A percentile compares a stretch with the other conserved stretches of the same genome.
phyloP scores from a whole-genome alignment of 2,888 invertebrate genomes.

The Endomychus coccineus region DNA sequence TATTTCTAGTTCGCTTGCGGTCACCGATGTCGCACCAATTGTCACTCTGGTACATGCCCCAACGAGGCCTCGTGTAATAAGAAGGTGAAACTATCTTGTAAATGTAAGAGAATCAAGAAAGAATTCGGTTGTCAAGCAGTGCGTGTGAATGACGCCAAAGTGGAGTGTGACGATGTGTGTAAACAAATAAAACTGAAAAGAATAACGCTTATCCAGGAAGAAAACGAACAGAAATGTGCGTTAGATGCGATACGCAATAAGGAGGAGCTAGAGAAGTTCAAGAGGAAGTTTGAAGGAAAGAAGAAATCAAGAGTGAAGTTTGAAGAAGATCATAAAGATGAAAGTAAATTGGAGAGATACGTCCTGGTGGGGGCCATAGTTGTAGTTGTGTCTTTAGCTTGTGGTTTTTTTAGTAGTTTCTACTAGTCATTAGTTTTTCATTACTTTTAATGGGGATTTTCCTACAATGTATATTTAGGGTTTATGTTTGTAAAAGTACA shows the following conservation, averaged over 20 bases:
- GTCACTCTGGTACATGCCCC: constrained; percentile 67
- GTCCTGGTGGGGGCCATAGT: too few species aligned
- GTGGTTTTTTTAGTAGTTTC: too few species aligned
- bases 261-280: constrained; percentile 66
- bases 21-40: constrained; percentile 68
- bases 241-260: constrained; percentile 62
- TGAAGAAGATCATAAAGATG: constrained; percentile 35
- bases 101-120: constrained; percentile 68
- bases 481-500: too few species aligned
- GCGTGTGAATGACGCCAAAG: constrained; percentile 43
- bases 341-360: constrained; percentile 42
- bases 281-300: constrained; percentile 63
- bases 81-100: constrained; percentile 71
- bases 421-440: too few species aligned
- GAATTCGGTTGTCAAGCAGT: constrained; percentile 62
- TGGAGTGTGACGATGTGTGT: constrained; percentile 62
- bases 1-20: constrained; percentile 65
- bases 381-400: too few species aligned
- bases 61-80: constrained; percentile 63
- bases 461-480: too few species aligned
- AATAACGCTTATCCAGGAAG: constrained; percentile 48
- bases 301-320: constrained; percentile 52
- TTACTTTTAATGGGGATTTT: too few species aligned
- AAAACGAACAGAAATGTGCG: constrained; percentile 50
- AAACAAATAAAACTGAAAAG: constrained; percentile 50